These are phyloP conservation scores for Vipera latastei DNA, from an alignment of 2,797 vertebrate species.

Conservation along the genomic window DNA sequence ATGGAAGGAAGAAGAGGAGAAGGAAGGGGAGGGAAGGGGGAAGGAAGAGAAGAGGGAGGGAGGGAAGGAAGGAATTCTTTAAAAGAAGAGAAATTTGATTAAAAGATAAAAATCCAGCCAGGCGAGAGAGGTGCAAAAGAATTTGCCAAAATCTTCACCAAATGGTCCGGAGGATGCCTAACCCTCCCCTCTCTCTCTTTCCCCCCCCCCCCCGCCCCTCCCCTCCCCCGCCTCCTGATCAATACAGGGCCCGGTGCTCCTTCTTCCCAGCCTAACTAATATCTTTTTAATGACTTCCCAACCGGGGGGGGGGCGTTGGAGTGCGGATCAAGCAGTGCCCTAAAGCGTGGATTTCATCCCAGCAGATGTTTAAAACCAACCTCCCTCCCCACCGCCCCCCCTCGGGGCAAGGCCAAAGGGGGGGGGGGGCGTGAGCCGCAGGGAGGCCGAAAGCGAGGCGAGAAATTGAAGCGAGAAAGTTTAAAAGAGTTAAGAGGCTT, in stretches of 20 bases:
- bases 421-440: background rate
- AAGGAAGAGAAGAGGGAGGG: too few species aligned
- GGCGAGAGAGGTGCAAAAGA: accelerated
- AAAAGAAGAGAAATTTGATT: background rate
- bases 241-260: constrained; percentile 27
- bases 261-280: constrained; percentile 70
- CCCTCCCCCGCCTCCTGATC: background rate
- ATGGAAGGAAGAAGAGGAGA: background rate
- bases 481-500: constrained; percentile 73
- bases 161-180: background rate
- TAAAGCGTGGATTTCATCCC: constrained; percentile 72
- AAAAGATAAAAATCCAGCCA: background rate
- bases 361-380: constrained; percentile 71
- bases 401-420: constrained; percentile 51
- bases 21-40: background rate
- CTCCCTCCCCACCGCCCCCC: constrained; percentile 11
- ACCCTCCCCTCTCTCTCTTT: background rate
- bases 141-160: too few species aligned
- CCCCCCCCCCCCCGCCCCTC: background rate
- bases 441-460: background rate
- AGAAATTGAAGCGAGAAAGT: constrained; percentile 60
- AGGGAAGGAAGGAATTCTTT: background rate
- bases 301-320: constrained; percentile 49
- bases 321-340: constrained; percentile 65
- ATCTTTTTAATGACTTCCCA: constrained; percentile 78